Conservation (phyloP, 2,888 invertebrate species). For the Rhyacophila evoluta region DNA sequence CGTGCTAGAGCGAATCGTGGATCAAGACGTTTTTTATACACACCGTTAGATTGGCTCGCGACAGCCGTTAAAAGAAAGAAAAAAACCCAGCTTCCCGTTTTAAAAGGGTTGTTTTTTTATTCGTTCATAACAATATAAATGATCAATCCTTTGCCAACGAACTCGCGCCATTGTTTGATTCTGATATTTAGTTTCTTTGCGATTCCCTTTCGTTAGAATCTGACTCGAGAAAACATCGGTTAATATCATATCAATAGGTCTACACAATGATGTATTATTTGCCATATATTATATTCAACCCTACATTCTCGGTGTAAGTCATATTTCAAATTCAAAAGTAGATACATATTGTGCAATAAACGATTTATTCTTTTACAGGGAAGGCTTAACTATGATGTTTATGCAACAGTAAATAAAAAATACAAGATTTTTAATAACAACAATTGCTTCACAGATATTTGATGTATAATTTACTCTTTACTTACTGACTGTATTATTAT, state of each 20-base stretch:
- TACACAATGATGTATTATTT: not conserved
- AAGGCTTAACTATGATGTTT: not conserved
- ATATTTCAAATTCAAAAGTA: not conserved
- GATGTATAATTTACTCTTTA: too few relatives aligned
- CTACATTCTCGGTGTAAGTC: not conserved
- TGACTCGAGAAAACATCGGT: not conserved
- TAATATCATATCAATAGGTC: not conserved
- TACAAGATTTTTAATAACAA: too few relatives aligned
- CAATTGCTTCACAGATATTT: too few relatives aligned
- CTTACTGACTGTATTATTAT: too few relatives aligned
- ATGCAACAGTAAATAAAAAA: too few relatives aligned
- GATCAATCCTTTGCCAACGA: conserved; percentile 34
- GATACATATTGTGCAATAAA: not conserved
- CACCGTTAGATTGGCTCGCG: conserved; percentile 40
- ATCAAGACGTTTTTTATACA: not conserved
- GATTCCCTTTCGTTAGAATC: conserved; percentile 42
- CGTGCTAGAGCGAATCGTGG: conserved; percentile 34
- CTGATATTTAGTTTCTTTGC: conserved; percentile 26
- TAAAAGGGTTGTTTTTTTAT: conserved; percentile 36
- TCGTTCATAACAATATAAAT: conserved; percentile 34
- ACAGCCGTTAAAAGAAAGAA: conserved; percentile 43
- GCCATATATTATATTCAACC: not conserved
- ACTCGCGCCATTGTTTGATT: conserved; percentile 23
- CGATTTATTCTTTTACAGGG: not conserved
- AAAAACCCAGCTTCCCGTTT: conserved; percentile 40